Percentiles rank a stretch among this genome's conserved stretches.
These are phyloP conservation scores for Harpalus rufipes DNA, from an alignment of 2,888 invertebrate species.

Conservation along the genomic window DNA sequence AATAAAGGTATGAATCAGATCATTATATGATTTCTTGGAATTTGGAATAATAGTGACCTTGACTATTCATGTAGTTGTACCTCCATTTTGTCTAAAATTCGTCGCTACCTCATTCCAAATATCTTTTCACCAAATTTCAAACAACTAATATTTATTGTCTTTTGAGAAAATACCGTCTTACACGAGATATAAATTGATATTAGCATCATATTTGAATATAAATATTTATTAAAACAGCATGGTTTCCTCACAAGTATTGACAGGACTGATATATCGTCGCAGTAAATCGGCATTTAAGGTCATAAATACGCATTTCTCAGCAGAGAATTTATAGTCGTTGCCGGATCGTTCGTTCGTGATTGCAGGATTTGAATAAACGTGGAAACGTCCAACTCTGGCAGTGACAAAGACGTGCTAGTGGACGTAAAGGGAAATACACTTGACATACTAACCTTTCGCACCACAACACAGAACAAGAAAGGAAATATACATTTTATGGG, in stretches of 20 bases:
- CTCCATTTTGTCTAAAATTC: no score
- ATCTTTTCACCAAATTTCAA: background rate
- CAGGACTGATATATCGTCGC: slow-evolving; percentile 44
- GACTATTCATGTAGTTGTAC: no score
- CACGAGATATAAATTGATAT: slow-evolving; percentile 52
- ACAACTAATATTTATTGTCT: background rate
- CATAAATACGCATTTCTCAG: slow-evolving; percentile 45
- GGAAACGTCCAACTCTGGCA: slow-evolving; percentile 14
- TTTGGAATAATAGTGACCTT: background rate
- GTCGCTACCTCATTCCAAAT: no score
- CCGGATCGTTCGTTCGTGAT: slow-evolving; percentile 33
- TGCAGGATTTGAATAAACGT: slow-evolving; percentile 46
- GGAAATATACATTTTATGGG: slow-evolving; percentile 15
- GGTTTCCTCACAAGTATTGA: slow-evolving; percentile 54
- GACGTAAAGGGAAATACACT: slow-evolving; percentile 31
- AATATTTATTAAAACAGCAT: slow-evolving; percentile 58
- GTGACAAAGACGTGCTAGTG: slow-evolving; percentile 36
- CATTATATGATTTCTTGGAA: background rate
- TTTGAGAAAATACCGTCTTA: slow-evolving; percentile 16
- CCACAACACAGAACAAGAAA: background rate
- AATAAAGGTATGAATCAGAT: slow-evolving; percentile 34
- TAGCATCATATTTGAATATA: slow-evolving; percentile 55
- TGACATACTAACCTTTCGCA: slow-evolving; percentile 45
- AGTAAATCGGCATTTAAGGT: slow-evolving; percentile 43
- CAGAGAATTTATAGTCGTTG: slow-evolving; percentile 38